Evolutionary conservation across 2,888 invertebrate species (phyloP).

Genomic region (Acronicta psi): DNA sequence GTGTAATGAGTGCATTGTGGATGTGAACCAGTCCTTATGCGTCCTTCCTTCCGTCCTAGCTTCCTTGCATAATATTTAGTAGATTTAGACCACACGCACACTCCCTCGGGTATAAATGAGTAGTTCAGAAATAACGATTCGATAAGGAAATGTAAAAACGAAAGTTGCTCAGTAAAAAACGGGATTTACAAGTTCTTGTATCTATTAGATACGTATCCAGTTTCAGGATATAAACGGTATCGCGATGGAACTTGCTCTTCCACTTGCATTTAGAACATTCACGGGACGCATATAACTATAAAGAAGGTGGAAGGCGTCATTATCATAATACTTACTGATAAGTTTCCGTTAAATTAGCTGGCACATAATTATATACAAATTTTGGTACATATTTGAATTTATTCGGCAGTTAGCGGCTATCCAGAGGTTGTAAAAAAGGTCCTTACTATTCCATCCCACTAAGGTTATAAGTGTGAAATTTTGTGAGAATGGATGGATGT

Average conservation of each 20-base stretch:
- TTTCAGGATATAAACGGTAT: conserved; percentile 3
- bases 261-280: background rate
- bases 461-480: no score
- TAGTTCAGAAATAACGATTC: background rate
- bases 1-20: conserved; percentile 18
- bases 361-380: no score
- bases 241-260: background rate
- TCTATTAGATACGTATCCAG: background rate
- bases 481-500: no score
- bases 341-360: no score
- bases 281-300: background rate
- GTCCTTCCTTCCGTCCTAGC: conserved; percentile 49
- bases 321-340: no score
- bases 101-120: conserved; percentile 13
- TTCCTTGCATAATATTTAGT: conserved; percentile 41
- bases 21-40: conserved; percentile 38
- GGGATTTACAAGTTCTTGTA: background rate
- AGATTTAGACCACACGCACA: conserved; percentile 45
- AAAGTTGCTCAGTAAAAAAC: background rate
- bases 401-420: no score
- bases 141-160: background rate
- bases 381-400: no score
- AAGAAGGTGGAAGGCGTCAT: no score
- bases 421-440: no score
- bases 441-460: no score